phyloP scores from a whole-genome alignment of 1,140 invertebrate genomes.

The Drosophila albomicans region DNA sequence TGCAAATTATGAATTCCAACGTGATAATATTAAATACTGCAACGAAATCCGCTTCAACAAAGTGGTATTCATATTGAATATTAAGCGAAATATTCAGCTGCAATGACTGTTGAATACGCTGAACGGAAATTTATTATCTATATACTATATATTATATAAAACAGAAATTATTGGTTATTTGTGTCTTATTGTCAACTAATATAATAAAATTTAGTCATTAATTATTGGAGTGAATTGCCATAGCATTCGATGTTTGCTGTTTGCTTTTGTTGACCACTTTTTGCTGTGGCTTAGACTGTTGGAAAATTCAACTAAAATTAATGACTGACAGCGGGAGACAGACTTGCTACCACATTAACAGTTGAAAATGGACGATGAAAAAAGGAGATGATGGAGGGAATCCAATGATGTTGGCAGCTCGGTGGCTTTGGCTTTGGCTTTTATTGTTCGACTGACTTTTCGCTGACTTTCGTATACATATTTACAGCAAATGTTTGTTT shows the following conservation, averaged over 20 bases:
- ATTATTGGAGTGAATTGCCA: neutral
- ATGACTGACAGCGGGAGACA: slow-evolving; percentile 42
- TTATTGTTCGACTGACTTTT: slow-evolving; percentile 41
- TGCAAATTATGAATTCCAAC: slow-evolving; percentile 38
- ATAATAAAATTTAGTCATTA: neutral
- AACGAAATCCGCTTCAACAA: slow-evolving; percentile 21
- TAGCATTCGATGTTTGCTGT: slow-evolving; percentile 31
- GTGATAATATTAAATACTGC: slow-evolving; percentile 32
- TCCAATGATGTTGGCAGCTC: slow-evolving; percentile 32
- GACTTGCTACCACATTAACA: slow-evolving; percentile 31
- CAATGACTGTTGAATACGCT: slow-evolving; percentile 13
- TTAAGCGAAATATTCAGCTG: neutral
- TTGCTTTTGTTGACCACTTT: slow-evolving; percentile 39
- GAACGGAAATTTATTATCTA: neutral
- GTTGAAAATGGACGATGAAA: slow-evolving; percentile 8
- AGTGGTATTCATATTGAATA: slow-evolving; percentile 6
- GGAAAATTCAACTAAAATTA: slow-evolving; percentile 40
- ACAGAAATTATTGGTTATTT: neutral
- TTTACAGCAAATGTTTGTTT: slow-evolving; percentile 45
- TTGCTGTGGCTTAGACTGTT: slow-evolving; percentile 22
- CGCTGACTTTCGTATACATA: slow-evolving; percentile 35
- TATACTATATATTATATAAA: neutral
- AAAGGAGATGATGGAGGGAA: neutral
- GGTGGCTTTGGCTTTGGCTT: slow-evolving; percentile 28
- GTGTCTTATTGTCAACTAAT: neutral